phyloP scores from a whole-genome alignment of 2,113 vertebrate species.

The Marmota monax region DNA sequence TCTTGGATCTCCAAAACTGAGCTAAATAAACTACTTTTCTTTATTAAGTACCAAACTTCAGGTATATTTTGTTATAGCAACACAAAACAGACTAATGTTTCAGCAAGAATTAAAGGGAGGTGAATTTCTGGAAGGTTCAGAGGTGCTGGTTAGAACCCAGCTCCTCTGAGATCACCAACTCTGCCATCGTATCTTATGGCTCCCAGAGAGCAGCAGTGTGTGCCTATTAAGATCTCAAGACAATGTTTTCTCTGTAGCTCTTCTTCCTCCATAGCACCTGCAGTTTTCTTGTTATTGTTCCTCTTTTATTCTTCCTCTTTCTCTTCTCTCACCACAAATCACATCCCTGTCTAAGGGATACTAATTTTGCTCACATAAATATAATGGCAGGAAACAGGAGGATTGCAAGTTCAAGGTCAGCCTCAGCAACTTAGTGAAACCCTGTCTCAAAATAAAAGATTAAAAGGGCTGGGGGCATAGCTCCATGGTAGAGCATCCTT shows the following conservation, averaged over 20 bases:
- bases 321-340: not conserved
- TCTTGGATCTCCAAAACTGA: not conserved
- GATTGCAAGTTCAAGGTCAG: not conserved
- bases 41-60: not conserved
- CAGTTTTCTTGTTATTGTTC: not conserved
- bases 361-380: not conserved
- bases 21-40: not conserved
- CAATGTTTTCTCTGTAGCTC: not conserved
- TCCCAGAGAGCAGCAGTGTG: not conserved
- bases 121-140: not conserved
- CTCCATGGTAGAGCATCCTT: not conserved
- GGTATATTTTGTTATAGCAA: not conserved
- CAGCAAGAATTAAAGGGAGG: not conserved
- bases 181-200: not conserved
- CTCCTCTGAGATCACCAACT: not conserved
- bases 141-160: not conserved
- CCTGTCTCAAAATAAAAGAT: not conserved
- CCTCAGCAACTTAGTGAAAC: not conserved
- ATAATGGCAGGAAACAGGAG: not conserved
- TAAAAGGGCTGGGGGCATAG: not conserved
- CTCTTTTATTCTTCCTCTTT: conserved; percentile 53
- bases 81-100: not conserved
- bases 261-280: not conserved
- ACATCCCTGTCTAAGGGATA: not conserved
- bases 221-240: not conserved